Conservation (phyloP, 2,888 invertebrate genomes). For the Lamellibrachia columna region DNA sequence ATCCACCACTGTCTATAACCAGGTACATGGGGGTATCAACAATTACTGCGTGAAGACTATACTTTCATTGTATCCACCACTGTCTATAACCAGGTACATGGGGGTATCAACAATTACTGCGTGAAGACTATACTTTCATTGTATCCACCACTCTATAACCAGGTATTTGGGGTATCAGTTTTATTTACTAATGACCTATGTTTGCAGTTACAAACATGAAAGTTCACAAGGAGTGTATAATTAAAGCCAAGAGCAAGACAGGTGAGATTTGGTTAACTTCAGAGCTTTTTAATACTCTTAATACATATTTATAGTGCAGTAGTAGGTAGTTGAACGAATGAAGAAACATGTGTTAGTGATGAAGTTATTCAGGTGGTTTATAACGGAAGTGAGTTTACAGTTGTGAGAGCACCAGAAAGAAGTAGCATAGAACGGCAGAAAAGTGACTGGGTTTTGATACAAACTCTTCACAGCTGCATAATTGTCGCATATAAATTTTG, state of each 20-base stretch:
- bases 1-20: too few relatives aligned
- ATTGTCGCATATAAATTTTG: too few relatives aligned
- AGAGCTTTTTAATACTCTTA: neutral
- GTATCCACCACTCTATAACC: neutral
- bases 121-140: too few relatives aligned
- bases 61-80: too few relatives aligned
- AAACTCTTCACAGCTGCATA: too few relatives aligned
- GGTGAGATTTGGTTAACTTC: conserved; percentile 20
- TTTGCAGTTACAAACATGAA: conserved; percentile 75
- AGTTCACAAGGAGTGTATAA: conserved; percentile 91
- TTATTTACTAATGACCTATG: conserved; percentile 27
- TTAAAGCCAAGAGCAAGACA: conserved; percentile 46
- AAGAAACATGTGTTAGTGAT: neutral
- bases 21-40: too few relatives aligned
- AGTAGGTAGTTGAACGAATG: neutral
- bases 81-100: neutral
- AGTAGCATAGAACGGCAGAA: too few relatives aligned
- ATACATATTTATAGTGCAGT: neutral
- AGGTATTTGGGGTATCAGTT: neutral
- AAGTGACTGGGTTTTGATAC: too few relatives aligned
- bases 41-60: too few relatives aligned
- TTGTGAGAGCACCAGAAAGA: neutral
- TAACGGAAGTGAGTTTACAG: neutral
- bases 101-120: neutral
- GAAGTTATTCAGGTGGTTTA: neutral